Evolutionary conservation across 2,797 vertebrate genomes (phyloP).

Genomic region (Crenuchus spilurus): DNA sequence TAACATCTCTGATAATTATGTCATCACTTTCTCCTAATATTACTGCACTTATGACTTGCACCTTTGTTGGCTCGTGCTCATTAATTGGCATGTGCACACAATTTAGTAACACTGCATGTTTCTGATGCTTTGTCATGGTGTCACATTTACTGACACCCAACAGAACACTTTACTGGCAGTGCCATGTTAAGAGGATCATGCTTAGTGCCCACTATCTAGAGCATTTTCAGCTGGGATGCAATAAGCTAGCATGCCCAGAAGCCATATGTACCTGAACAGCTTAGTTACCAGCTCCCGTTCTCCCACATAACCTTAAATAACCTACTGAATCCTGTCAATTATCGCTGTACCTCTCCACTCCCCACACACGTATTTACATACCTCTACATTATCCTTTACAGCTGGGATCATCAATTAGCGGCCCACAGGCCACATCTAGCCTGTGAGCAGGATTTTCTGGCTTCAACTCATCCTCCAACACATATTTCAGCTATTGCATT

Average conservation of each 20-base stretch:
- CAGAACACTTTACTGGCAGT: neutral
- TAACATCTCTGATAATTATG: slow-evolving; percentile 40
- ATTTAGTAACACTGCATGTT: slow-evolving; percentile 14
- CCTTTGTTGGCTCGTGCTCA: neutral
- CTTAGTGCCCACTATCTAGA: neutral
- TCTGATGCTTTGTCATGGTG: slow-evolving; percentile 4
- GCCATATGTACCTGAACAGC: neutral
- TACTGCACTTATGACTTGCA: slow-evolving; percentile 15
- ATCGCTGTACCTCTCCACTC: neutral
- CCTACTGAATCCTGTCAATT: neutral
- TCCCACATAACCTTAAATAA: neutral
- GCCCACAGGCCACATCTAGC: too few species aligned
- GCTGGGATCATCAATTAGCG: too few species aligned
- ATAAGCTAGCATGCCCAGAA: neutral
- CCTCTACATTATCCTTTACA: neutral
- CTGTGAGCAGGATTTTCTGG: too few species aligned
- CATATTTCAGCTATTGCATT: too few species aligned
- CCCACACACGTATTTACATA: neutral
- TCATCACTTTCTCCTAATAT: slow-evolving; percentile 28
- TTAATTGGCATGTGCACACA: slow-evolving; percentile 4
- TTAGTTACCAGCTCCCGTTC: neutral
- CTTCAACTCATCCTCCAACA: too few species aligned
- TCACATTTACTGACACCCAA: slow-evolving; percentile 1
- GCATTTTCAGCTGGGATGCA: slow-evolving; percentile 6
- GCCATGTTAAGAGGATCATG: neutral